A percentile compares a stretch with the other conserved stretches of the same genome.
phyloP scores from a whole-genome alignment of 1,140 invertebrate species.

The Chymomyza costata region DNA sequence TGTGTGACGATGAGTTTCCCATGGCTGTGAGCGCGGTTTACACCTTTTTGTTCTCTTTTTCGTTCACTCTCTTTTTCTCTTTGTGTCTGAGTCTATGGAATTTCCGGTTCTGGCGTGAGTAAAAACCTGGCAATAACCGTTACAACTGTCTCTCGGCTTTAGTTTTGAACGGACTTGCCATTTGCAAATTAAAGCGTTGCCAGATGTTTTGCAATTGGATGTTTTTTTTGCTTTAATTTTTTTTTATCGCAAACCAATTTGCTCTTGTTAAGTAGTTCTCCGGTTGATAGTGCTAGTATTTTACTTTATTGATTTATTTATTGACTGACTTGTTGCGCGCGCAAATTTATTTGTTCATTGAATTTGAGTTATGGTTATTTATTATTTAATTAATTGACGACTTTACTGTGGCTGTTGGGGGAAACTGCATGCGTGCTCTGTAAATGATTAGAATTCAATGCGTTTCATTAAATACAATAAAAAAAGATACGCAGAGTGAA shows the following conservation, averaged over 20 bases:
- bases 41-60: too few species aligned
- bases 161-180: constrained; percentile 6
- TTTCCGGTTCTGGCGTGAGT: constrained; percentile 49
- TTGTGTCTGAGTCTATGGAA: constrained; percentile 2
- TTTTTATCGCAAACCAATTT: background rate
- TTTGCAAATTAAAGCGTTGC: constrained; percentile 35
- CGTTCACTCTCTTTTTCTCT: background rate
- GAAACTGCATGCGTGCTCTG: constrained; percentile 40
- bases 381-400: constrained; percentile 63
- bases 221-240: background rate
- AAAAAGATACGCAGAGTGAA: too few species aligned
- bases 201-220: constrained; percentile 35
- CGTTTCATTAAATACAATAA: too few species aligned
- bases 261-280: background rate
- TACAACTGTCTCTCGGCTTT: constrained; percentile 18
- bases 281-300: constrained; percentile 16
- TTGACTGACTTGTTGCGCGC: constrained; percentile 48
- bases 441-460: constrained; percentile 28
- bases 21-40: constrained; percentile 52
- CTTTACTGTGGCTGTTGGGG: constrained; percentile 14
- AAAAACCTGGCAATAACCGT: constrained; percentile 56
- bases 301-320: constrained; percentile 60
- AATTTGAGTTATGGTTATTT: constrained; percentile 60
- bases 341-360: constrained; percentile 71
- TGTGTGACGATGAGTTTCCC: constrained; percentile 76